phyloP scores from a whole-genome alignment of 2,797 vertebrate species.

The Benthosema pterotum region DNA sequence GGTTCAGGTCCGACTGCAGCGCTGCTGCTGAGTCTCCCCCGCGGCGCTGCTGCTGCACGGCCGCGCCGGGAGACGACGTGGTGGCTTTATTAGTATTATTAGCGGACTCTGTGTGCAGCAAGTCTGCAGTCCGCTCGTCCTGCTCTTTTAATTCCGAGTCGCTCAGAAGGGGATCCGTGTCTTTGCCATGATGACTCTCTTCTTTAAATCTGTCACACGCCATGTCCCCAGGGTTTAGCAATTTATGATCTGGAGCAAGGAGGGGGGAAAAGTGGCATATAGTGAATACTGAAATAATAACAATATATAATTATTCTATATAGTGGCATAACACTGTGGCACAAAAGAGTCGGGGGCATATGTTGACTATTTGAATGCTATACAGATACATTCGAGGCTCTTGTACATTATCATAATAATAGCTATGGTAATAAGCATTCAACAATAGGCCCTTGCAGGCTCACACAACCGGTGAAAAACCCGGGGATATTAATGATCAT shows the following conservation, averaged over 20 bases:
- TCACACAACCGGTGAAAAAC: slow-evolving; percentile 14
- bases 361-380: slow-evolving; percentile 7
- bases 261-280: slow-evolving; percentile 13
- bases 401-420: slow-evolving; percentile 28
- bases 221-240: slow-evolving; percentile 79
- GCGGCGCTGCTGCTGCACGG: slow-evolving; percentile 72
- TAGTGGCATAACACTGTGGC: slow-evolving; percentile 13
- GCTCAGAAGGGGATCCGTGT: slow-evolving; percentile 84
- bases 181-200: slow-evolving; percentile 74
- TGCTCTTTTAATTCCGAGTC: slow-evolving; percentile 92
- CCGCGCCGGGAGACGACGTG: slow-evolving; percentile 80
- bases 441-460: slow-evolving; percentile 18
- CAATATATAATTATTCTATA: slow-evolving; percentile 2
- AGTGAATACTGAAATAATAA: slow-evolving; percentile 51
- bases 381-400: slow-evolving; percentile 24
- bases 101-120: slow-evolving; percentile 71
- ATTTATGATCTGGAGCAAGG: slow-evolving; percentile 78
- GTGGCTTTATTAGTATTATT: slow-evolving; percentile 68
- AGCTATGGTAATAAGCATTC: slow-evolving; percentile 32
- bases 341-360: not conserved
- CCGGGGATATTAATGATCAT: slow-evolving; percentile 55
- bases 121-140: slow-evolving; percentile 84
- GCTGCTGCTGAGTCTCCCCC: slow-evolving; percentile 76
- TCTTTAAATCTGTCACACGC: slow-evolving; percentile 84
- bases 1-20: slow-evolving; percentile 74